These are phyloP conservation scores for Tricholauxania praeusta DNA, from an alignment of 2,888 invertebrate genomes.

Conservation along the genomic window DNA sequence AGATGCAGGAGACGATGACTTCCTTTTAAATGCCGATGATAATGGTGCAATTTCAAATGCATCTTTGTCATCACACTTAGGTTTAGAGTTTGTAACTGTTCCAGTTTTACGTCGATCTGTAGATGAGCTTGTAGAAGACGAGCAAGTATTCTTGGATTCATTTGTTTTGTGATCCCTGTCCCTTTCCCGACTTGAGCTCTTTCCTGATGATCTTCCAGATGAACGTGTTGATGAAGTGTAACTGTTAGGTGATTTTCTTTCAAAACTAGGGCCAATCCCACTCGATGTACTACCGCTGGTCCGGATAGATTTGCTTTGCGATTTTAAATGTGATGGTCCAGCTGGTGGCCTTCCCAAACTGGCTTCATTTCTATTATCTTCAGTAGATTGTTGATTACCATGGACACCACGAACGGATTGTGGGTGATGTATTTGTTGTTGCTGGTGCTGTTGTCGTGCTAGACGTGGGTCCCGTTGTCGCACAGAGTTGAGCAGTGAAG, in stretches of 20 bases:
- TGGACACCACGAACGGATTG: slow-evolving; percentile 27
- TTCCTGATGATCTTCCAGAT: slow-evolving; percentile 51
- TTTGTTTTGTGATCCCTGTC: slow-evolving; percentile 57
- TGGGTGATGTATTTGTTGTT: slow-evolving; percentile 33
- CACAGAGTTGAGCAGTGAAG: slow-evolving; percentile 67
- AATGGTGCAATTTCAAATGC: slow-evolving; percentile 51
- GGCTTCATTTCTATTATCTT: slow-evolving; percentile 14
- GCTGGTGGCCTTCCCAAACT: slow-evolving; percentile 21
- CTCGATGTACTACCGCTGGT: slow-evolving; percentile 36
- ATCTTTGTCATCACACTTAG: slow-evolving; percentile 51
- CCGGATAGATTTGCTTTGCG: slow-evolving; percentile 4
- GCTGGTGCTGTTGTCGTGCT: slow-evolving; percentile 65
- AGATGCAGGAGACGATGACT: slow-evolving; percentile 57
- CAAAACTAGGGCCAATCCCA: slow-evolving; percentile 47
- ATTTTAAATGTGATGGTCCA: slow-evolving; percentile 15
- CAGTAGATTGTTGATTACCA: slow-evolving; percentile 11
- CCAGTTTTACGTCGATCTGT: slow-evolving; percentile 52
- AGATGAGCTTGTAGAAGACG: slow-evolving; percentile 54
- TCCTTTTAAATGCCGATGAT: slow-evolving; percentile 55
- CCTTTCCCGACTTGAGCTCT: slow-evolving; percentile 49
- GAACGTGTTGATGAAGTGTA: slow-evolving; percentile 43
- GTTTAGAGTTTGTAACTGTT: slow-evolving; percentile 30
- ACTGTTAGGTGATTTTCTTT: slow-evolving; percentile 59
- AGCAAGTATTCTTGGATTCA: slow-evolving; percentile 59
- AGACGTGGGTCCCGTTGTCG: slow-evolving; percentile 68